Evolutionary conservation across 2,113 vertebrate species (phyloP).

Genomic region (Castor canadensis): DNA sequence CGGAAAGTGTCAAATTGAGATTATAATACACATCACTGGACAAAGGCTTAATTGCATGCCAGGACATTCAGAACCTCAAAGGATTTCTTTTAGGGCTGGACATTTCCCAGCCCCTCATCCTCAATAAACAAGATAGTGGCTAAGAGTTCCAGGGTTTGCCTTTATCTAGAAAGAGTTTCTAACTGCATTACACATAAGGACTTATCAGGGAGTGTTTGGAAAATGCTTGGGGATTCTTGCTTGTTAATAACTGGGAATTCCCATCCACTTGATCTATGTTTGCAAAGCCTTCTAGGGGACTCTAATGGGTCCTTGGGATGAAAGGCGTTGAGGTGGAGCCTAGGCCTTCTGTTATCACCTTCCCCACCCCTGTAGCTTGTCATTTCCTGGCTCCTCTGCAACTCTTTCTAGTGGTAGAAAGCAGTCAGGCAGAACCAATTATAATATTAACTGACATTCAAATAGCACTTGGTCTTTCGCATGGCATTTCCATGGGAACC

Average conservation of each 20-base stretch:
- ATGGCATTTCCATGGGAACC: constrained; percentile 1
- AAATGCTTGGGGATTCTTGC: neutral
- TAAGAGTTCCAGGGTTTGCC: neutral
- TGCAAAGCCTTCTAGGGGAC: neutral
- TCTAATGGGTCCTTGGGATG: too few relatives aligned
- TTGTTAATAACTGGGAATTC: neutral
- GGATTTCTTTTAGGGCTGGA: neutral
- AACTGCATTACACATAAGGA: neutral
- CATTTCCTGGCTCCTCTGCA: neutral
- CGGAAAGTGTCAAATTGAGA: constrained; percentile 28
- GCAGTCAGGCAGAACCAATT: neutral
- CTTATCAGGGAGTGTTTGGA: neutral
- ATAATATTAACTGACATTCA: neutral
- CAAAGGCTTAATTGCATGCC: neutral
- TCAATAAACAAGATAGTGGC: neutral
- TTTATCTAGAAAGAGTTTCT: neutral
- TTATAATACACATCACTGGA: neutral
- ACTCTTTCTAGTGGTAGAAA: neutral
- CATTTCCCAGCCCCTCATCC: neutral
- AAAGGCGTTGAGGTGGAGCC: neutral
- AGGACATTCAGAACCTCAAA: neutral
- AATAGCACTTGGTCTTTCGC: neutral
- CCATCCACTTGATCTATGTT: neutral
- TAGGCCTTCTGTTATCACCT: neutral
- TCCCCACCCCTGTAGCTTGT: neutral